Conservation (phyloP, 2,888 invertebrate species). For the Drosophila lutescens region DNA sequence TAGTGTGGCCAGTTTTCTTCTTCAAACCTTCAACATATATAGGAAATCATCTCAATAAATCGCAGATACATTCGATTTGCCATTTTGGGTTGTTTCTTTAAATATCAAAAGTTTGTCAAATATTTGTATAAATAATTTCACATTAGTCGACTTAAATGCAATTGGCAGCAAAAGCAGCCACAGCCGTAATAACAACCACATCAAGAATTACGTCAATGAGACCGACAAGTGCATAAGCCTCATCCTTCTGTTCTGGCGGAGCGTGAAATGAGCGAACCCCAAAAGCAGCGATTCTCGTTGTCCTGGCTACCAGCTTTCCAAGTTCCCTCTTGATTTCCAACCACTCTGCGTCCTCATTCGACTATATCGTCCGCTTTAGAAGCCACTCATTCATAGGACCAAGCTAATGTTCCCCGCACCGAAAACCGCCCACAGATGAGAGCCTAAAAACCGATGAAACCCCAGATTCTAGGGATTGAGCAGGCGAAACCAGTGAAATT, state of each 20-base stretch:
- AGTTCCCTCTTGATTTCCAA: background rate
- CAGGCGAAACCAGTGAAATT: background rate
- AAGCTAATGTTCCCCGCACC: background rate
- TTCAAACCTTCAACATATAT: too few relatives aligned
- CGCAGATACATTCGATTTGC: too few relatives aligned
- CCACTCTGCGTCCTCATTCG: background rate
- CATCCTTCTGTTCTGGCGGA: constrained; percentile 2
- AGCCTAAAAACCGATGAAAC: constrained; percentile 2
- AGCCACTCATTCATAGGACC: constrained; percentile 3
- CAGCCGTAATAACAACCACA: background rate
- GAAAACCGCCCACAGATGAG: background rate
- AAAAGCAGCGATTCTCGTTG: constrained; percentile 9
- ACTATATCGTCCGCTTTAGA: background rate
- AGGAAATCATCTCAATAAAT: too few relatives aligned
- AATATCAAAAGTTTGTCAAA: too few relatives aligned
- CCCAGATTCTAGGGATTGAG: background rate
- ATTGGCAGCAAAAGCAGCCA: background rate
- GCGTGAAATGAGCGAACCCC: constrained; percentile 25
- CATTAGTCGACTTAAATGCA: constrained; percentile 1
- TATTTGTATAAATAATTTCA: too few relatives aligned
- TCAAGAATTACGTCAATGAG: background rate
- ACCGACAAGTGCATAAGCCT: constrained; percentile 20
- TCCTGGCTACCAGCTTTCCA: constrained; percentile 6
- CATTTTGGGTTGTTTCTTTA: background rate
- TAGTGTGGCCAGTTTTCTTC: too few relatives aligned